A percentile compares a stretch with the other conserved stretches of the same genome.
Conservation (phyloP, 2,113 vertebrate species). For the Hyaena hyaena region DNA sequence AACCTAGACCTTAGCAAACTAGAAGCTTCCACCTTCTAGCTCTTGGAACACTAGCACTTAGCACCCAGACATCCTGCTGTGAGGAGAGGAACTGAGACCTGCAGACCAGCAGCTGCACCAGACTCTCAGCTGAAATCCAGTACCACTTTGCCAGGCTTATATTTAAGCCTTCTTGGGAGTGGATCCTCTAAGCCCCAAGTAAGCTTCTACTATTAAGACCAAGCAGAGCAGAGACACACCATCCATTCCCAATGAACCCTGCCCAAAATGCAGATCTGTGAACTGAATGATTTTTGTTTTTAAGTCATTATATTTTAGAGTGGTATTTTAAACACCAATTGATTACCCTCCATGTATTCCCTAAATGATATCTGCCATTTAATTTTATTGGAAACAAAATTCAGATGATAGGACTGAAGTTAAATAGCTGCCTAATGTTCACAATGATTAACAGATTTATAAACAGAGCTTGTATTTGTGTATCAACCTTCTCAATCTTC, state of each 20-base stretch:
- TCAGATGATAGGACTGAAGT: background rate
- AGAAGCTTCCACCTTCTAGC: background rate
- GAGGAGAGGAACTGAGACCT: background rate
- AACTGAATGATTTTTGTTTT: background rate
- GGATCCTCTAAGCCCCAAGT: background rate
- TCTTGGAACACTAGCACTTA: background rate
- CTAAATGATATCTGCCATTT: background rate
- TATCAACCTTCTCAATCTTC: background rate
- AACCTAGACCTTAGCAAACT: background rate
- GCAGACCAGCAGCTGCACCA: background rate
- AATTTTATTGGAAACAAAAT: background rate
- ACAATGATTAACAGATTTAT: background rate
- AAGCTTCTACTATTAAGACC: background rate
- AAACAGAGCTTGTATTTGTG: background rate
- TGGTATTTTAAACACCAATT: background rate
- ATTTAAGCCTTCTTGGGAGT: background rate
- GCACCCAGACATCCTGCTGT: fast-evolving
- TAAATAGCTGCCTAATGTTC: background rate
- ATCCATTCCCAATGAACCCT: background rate
- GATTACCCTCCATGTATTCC: background rate
- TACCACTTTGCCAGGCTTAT: background rate
- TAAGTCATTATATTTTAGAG: background rate
- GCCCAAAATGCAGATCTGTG: background rate
- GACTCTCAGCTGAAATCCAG: background rate
- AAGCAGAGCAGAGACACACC: background rate